Evolutionary conservation across 2,888 invertebrate species (phyloP), one percentile per base, ranked within the genome.

Genomic region (Acanthosepion esculentum): DNA sequence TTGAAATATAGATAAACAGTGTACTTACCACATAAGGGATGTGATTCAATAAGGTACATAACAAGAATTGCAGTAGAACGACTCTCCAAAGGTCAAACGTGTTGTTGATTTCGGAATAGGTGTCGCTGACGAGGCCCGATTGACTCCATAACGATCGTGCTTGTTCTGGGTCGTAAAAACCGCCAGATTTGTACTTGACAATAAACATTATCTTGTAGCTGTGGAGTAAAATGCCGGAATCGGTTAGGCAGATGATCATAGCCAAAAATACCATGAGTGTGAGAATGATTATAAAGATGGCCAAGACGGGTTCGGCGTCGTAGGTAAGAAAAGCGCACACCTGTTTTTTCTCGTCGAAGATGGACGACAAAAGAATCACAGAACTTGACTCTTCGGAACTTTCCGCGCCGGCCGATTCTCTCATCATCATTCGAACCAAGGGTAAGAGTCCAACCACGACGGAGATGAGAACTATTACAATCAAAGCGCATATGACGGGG

Each of bases 41-140:
- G 92, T 92, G 92, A 53, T 92, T 92, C 26, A 92, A 29, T 15
- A 92, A 12, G 15, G 92, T 92, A 10, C 23, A 92, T 12, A 92
- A 50, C 20, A 92, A 53, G 41, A 92, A 92, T 50, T 92, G 92
- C 3, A 92, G 50, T 29, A 92, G 50, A 15, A 92, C 92, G 18
- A 92, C 92, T 50, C 92, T 92, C 92, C 92, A 92, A 50, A 92
- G 50, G 26, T 92, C 92, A 23, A 92, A 92, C 18, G 92, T 92
- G 48, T 92, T 92, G 29, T 92, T 92, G 29, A 92, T 92, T n/a
- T 92, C 92, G 15, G 92, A 92, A 4, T 92, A 92, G 1, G 92
- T 92, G 92, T 92, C 92, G 29, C 92, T 92, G 50, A 92, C 48
- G 48, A 92, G 48, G 29, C 92, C 92, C 48, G 92, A 50, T 29